Evolutionary conservation across 2,113 vertebrate species (phyloP), one percentile per base, ranked within the genome.

Genomic region (Odocoileus hemionus): DNA sequence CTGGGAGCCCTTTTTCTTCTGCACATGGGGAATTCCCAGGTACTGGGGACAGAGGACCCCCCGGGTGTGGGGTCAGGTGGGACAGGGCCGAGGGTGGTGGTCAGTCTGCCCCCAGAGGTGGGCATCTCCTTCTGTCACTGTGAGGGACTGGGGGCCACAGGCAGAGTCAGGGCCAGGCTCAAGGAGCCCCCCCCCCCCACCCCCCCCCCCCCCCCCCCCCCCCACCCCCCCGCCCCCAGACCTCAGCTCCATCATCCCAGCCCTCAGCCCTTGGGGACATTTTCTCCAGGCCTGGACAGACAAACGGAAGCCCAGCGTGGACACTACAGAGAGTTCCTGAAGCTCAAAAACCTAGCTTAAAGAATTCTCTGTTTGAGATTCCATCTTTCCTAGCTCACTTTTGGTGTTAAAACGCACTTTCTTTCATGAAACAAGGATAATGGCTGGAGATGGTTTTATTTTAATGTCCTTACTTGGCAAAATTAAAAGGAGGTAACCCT

Each of bases 391-490:
- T 39, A 19, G 67, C 61, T 79, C 25, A 15, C 23, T 83, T 61
- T 74, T 33, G 60, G 61, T 43, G 45, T 45, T 76, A 54, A 74
- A 55, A 74, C 13, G 17, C 23, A 30, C 45, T 57, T 64, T 79
- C 25, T 67, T 90, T 55, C 47, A 47, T 7, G 76, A 95, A 52
- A 76, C 64, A 57, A 47, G 67, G 50, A 28, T 54, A 16, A 52
- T 85, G 33, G 17, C 39, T 52, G 50, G 67, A 89, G 50, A 54
- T 17, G 15, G 39, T 82, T 86, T 54, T 60, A 76, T 39, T 82
- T 79, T 54, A 95, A 74, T 17, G 54, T 86, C 94, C 76, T 74
- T 36, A 30, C 94, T 93, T 76, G 94, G 91, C 80, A 43, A 52
- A 70, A 60, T 60, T 61, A 25, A 93, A 95, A 90, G 80, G 45